These are phyloP conservation scores for Zaprionus inermis DNA, from an alignment of 1,140 invertebrate species.

Conservation along the genomic window DNA sequence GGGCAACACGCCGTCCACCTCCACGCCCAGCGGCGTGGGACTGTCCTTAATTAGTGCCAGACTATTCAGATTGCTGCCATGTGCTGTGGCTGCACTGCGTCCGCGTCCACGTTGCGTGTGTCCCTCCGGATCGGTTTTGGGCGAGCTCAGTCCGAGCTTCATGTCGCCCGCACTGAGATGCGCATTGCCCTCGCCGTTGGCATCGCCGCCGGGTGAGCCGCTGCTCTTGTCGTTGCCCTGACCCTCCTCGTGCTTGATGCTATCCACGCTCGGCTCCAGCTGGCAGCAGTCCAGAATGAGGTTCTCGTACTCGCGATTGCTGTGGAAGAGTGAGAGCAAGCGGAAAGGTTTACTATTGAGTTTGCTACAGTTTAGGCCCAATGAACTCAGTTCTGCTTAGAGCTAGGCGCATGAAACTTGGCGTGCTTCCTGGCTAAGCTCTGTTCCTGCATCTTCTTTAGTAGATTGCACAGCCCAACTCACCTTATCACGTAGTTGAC, in stretches of 20 bases:
- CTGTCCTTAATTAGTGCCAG: slow-evolving; percentile 75
- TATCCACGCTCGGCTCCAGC: slow-evolving; percentile 91
- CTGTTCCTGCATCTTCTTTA: background rate
- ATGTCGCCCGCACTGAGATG: slow-evolving; percentile 57
- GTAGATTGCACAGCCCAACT: background rate
- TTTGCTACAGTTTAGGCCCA: background rate
- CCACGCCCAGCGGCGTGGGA: slow-evolving; percentile 61
- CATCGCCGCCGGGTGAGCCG: slow-evolving; percentile 93
- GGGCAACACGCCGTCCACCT: slow-evolving; percentile 63
- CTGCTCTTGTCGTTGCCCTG: slow-evolving; percentile 92
- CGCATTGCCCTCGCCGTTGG: slow-evolving; percentile 82
- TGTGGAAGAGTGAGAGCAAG: slow-evolving; percentile 79
- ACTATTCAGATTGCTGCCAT: slow-evolving; percentile 54
- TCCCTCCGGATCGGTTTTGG: slow-evolving; percentile 70
- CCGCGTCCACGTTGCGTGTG: slow-evolving; percentile 68
- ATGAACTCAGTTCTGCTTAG: background rate
- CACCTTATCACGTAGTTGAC: slow-evolving; percentile 93
- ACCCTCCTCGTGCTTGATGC: slow-evolving; percentile 91
- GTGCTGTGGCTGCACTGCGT: slow-evolving; percentile 54
- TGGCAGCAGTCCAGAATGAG: slow-evolving; percentile 97
- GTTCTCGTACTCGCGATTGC: slow-evolving; percentile 95
- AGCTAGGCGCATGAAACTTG: background rate
- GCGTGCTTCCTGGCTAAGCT: background rate
- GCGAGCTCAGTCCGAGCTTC: slow-evolving; percentile 59
- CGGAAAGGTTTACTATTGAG: background rate